Percentiles rank a stretch among this genome's conserved stretches.
These are phyloP conservation scores for Orius insidiosus DNA, from an alignment of 1,140 invertebrate species.

Conservation along the genomic window DNA sequence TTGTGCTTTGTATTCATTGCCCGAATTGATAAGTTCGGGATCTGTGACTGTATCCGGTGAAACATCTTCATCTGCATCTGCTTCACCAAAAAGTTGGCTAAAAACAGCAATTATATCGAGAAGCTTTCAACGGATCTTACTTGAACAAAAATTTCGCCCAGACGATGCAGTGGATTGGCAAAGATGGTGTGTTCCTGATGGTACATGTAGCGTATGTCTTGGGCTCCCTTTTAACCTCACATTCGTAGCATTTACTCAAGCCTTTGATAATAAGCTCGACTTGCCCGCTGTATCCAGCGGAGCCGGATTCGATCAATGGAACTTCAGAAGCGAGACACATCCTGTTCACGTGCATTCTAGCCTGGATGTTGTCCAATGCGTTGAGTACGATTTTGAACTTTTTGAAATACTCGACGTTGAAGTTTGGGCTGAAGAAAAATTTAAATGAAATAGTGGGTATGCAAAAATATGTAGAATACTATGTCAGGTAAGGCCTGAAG, in stretches of 20 bases:
- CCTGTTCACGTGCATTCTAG: slow-evolving; percentile 95
- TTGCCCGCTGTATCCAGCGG: slow-evolving; percentile 90
- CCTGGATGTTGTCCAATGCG: slow-evolving; percentile 91
- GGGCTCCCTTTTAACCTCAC: slow-evolving; percentile 74
- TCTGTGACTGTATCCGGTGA: not conserved
- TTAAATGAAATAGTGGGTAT: too few relatives aligned
- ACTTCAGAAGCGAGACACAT: slow-evolving; percentile 92
- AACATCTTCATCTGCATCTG: slow-evolving; percentile 91
- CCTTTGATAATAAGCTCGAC: slow-evolving; percentile 77
- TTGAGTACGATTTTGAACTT: slow-evolving; percentile 88
- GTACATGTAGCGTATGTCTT: slow-evolving; percentile 96
- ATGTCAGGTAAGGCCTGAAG: not conserved
- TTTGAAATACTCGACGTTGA: slow-evolving; percentile 82
- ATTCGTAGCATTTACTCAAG: slow-evolving; percentile 92
- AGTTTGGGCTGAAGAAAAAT: slow-evolving; percentile 56
- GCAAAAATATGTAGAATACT: not conserved
- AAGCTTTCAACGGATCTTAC: slow-evolving; percentile 35
- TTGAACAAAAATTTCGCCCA: slow-evolving; percentile 99
- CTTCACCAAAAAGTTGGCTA: slow-evolving; percentile 94
- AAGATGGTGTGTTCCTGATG: slow-evolving; percentile 97
- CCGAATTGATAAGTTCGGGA: not conserved
- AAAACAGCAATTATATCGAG: slow-evolving; percentile 20
- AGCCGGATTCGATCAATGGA: slow-evolving; percentile 91
- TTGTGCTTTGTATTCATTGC: slow-evolving; percentile 5
- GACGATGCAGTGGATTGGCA: slow-evolving; percentile 97